A percentile compares a stretch with the other conserved stretches of the same genome.
Evolutionary conservation across 2,888 invertebrate species (phyloP).

Genomic region (Anthophora plumipes): DNA sequence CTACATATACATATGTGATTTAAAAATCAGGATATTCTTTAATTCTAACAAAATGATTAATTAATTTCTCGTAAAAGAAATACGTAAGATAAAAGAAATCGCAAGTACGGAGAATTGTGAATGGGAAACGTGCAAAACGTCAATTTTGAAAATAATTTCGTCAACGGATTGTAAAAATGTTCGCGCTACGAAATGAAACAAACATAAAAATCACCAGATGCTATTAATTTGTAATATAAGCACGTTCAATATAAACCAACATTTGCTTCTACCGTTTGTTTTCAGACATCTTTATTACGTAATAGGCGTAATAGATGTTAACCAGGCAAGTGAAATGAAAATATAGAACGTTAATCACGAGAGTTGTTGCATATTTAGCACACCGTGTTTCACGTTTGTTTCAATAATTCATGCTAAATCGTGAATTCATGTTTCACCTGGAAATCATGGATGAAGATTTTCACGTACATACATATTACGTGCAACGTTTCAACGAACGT

Average conservation of each 20-base stretch:
- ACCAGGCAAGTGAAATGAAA: constrained; percentile 27
- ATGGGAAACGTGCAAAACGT: background rate
- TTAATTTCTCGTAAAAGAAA: too few relatives aligned
- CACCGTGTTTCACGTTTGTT: background rate
- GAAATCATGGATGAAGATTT: background rate
- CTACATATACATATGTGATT: too few relatives aligned
- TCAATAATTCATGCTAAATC: background rate
- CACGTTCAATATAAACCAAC: background rate
- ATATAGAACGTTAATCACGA: constrained; percentile 26
- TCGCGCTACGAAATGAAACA: background rate
- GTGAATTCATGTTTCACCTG: background rate
- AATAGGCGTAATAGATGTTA: constrained; percentile 32
- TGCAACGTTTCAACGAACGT: background rate
- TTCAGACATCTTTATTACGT: constrained; percentile 29
- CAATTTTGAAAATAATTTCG: background rate
- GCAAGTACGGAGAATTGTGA: too few relatives aligned
- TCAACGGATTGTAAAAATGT: background rate
- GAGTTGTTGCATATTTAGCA: constrained; percentile 13
- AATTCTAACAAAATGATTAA: too few relatives aligned
- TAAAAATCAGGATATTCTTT: too few relatives aligned
- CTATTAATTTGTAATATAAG: constrained; percentile 15
- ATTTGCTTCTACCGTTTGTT: constrained; percentile 23
- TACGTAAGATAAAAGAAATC: too few relatives aligned
- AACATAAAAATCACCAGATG: background rate
- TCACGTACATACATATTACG: too few relatives aligned